A percentile compares a stretch with the other conserved stretches of the same genome.
phyloP scores from a whole-genome alignment of 2,113 vertebrate genomes.

The Carassius auratus region DNA sequence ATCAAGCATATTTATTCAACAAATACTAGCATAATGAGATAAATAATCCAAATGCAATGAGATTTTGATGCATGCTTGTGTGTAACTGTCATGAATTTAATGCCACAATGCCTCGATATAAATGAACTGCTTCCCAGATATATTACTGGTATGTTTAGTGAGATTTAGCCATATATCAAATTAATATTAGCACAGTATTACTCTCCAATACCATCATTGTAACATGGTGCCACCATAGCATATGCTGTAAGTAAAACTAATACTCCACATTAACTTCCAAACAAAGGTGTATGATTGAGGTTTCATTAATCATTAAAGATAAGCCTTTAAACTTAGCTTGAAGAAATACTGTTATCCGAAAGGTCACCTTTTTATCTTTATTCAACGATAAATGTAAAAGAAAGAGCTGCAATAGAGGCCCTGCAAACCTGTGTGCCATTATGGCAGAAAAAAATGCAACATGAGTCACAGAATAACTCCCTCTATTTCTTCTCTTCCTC shows the following conservation, averaged over 20 bases:
- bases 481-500: constrained; percentile 44
- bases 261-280: background rate
- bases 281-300: background rate
- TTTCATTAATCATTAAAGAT: background rate
- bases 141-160: background rate
- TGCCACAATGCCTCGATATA: background rate
- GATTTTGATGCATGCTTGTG: too few species aligned
- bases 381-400: background rate
- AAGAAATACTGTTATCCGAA: background rate
- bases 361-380: background rate
- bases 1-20: too few species aligned
- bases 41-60: too few species aligned
- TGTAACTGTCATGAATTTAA: background rate
- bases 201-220: background rate
- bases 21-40: too few species aligned
- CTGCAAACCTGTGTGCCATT: constrained; percentile 39
- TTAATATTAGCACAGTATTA: background rate
- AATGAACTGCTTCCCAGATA: background rate
- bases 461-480: constrained; percentile 50
- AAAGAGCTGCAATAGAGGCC: background rate
- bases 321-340: background rate
- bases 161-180: background rate
- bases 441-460: constrained; percentile 43
- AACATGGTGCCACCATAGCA: background rate
- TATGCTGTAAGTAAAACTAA: background rate